A percentile compares a stretch with the other conserved stretches of the same genome.
Evolutionary conservation across 1,140 invertebrate genomes (phyloP).

Genomic region (Drosophila punjabiensis): DNA sequence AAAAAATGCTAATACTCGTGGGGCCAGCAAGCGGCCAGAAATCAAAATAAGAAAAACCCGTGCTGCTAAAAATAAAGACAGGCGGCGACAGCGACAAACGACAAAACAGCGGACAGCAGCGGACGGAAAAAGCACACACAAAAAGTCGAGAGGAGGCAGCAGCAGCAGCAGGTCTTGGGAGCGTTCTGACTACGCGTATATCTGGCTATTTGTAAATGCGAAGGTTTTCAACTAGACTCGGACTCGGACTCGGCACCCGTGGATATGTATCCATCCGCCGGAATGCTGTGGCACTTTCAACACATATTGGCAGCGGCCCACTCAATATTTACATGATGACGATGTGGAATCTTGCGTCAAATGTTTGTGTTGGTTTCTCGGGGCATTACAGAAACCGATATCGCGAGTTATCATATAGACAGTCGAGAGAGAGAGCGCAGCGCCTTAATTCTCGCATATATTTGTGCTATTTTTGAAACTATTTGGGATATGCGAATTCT

Average conservation of each 20-base stretch:
- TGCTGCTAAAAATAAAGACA: slow-evolving; percentile 76
- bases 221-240: slow-evolving; percentile 60
- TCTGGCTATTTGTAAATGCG: slow-evolving; percentile 76
- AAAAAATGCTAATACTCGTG: slow-evolving; percentile 72
- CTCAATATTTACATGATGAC: slow-evolving; percentile 53
- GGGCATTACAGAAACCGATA: slow-evolving; percentile 48
- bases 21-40: slow-evolving; percentile 38
- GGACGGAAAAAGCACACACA: slow-evolving; percentile 40
- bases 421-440: slow-evolving; percentile 7
- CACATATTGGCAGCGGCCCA: slow-evolving; percentile 8
- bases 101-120: slow-evolving; percentile 15
- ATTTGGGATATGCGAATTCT: slow-evolving; percentile 58
- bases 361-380: slow-evolving; percentile 22
- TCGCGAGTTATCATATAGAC: slow-evolving; percentile 41
- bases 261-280: slow-evolving; percentile 27
- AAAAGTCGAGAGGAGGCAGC: no score
- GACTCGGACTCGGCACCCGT: no score
- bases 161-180: slow-evolving; percentile 43
- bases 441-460: slow-evolving; percentile 45
- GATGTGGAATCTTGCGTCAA: slow-evolving; percentile 31
- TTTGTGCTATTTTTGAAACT: slow-evolving; percentile 78
- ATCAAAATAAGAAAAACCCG: slow-evolving; percentile 73
- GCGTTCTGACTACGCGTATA: slow-evolving; percentile 45
- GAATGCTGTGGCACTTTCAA: slow-evolving; percentile 34
- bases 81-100: slow-evolving; percentile 47